Conservation (phyloP, 2,797 vertebrate species). For the Dermochelys coriacea region DNA sequence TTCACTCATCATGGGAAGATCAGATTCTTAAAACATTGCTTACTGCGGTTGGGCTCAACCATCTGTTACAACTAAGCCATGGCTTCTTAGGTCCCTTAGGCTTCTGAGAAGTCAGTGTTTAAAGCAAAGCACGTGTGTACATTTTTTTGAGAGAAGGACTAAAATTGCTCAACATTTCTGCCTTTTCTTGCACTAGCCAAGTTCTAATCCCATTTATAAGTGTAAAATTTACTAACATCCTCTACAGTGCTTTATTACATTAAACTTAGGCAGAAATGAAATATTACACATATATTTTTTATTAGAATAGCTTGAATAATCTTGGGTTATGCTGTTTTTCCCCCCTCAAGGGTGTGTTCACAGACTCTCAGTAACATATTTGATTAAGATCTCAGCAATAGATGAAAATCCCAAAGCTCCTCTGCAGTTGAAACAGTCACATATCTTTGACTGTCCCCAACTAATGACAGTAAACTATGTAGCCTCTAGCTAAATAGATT, state of each 20-base stretch:
- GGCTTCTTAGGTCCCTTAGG: background rate
- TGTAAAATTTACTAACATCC: background rate
- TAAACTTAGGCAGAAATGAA: background rate
- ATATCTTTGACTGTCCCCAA: conserved; percentile 85
- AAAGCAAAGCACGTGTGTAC: background rate
- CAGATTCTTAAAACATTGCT: background rate
- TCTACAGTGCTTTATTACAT: background rate
- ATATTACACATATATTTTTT: background rate
- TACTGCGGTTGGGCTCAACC: background rate
- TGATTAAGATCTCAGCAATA: conserved; percentile 84
- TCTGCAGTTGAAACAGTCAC: conserved; percentile 87
- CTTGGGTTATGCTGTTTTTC: conserved; percentile 45
- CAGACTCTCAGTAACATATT: conserved; percentile 80
- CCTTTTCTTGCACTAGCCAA: background rate
- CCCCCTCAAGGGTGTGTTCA: conserved; percentile 74
- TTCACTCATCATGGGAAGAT: background rate
- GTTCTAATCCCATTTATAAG: background rate
- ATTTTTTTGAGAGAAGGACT: background rate
- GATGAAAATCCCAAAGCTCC: conserved; percentile 87
- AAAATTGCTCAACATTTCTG: background rate
- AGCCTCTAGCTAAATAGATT: conserved; percentile 84
- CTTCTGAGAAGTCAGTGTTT: background rate
- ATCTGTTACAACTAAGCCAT: background rate
- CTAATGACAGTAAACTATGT: conserved; percentile 88
- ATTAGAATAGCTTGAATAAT: conserved; percentile 40